Evolutionary conservation across 2,113 vertebrate genomes (phyloP), one percentile per base, ranked within the genome.

Genomic region (Poeciliopsis prolifica): DNA sequence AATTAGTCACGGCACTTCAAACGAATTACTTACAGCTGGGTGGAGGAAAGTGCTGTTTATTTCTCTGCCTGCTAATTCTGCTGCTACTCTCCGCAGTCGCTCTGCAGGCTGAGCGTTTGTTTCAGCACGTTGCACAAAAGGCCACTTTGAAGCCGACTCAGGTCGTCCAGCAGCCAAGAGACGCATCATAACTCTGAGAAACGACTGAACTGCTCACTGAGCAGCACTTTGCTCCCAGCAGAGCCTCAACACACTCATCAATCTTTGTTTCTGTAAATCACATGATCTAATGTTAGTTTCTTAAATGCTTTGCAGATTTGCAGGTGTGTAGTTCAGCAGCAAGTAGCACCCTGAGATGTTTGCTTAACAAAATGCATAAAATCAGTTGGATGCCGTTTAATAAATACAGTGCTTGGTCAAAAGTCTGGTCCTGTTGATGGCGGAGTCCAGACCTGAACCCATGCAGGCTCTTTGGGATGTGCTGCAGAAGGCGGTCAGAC

Each of bases 1-100:
- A 87, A 87, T 89, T 84, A 89, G 79, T 88, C 69, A 68, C 72
- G 17, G 61, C 81, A 72, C 83, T 88, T 76, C 58, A 82, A 82
- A 65, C 76, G 75, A 86, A 88, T 84, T 81, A 77, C 81, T 78
- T 75, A 74, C 80, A 85, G 77, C 83, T 72, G 71, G 70, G 44
- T 79, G 69, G 63, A 81, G 67, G 75, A 26, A 26, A 72, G 42
- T 48, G 31, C 37, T 66, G 83, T 51, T 82, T 82, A 84, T 88
- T 80, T 77, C 74, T 88, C 72, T 78, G 76, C 80, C 72, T 84
- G 60, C 71, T 79, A 80, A 87, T 75, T 81, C 75, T 58, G 74
- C 60, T 33, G 70, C 84, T 83, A 77, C 68, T 75, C 75, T 65
- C 68, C 76, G 60, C 69, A 63, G 68, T 76, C 26, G 26, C 81